These are phyloP conservation scores for Macrotrachela quadricornifera DNA, from an alignment of 1,140 invertebrate genomes.

Conservation along the genomic window DNA sequence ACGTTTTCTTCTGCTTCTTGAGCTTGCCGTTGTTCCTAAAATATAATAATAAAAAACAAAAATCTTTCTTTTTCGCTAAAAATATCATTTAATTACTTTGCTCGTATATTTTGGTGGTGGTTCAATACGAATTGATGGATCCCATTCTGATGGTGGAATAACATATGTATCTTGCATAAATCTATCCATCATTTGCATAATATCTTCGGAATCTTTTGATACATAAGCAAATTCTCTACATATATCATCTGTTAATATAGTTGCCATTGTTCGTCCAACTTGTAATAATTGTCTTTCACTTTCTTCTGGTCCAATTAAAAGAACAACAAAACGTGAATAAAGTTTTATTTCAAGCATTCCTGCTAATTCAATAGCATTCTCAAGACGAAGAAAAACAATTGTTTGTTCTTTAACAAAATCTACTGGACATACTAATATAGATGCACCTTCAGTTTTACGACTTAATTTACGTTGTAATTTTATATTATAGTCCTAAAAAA, in stretches of 20 bases:
- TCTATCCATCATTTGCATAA: conserved; percentile 25
- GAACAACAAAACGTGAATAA: conserved; percentile 22
- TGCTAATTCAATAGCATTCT: conserved; percentile 14
- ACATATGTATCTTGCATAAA: conserved; percentile 27
- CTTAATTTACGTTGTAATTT: conserved; percentile 25
- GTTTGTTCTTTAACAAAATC: conserved; percentile 17
- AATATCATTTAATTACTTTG: conserved; percentile 10
- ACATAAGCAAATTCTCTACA: conserved; percentile 24
- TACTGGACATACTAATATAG: conserved; percentile 23
- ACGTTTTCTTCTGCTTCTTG: neutral
- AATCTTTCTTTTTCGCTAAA: neutral
- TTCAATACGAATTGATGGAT: conserved; percentile 22
- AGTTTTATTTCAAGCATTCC: conserved; percentile 25
- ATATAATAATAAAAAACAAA: neutral
- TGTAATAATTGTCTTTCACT: conserved; percentile 11
- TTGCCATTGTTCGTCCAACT: conserved; percentile 22
- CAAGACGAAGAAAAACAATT: conserved; percentile 19
- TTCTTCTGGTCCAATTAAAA: conserved; percentile 18
- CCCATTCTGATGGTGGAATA: conserved; percentile 30
- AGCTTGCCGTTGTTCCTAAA: neutral
- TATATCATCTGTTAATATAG: conserved; percentile 22
- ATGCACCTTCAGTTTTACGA: conserved; percentile 21
- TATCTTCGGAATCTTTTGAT: conserved; percentile 16
- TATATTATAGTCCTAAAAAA: conserved; percentile 13
- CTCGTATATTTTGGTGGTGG: conserved; percentile 16